Evolutionary conservation across 2,888 invertebrate species (phyloP).

Genomic region (Digitonthophagus gazella): DNA sequence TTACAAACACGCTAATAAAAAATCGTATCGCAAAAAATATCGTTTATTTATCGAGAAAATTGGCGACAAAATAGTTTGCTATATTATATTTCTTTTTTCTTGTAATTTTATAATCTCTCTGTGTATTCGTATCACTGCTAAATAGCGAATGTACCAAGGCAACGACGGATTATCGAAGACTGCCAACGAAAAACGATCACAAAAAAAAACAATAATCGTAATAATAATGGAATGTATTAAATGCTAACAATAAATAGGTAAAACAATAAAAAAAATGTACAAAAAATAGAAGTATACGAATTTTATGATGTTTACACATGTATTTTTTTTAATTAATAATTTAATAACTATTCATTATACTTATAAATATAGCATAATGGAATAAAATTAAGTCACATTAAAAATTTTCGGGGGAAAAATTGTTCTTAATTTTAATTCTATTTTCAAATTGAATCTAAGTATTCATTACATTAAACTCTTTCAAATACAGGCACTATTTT

Average conservation of each 20-base stretch:
- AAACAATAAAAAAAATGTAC: constrained; percentile 14
- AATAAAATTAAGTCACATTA: no score
- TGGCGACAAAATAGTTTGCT: constrained; percentile 7
- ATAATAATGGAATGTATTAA: constrained; percentile 7
- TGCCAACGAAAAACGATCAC: neutral
- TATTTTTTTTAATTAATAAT: neutral
- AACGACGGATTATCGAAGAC: constrained; percentile 21
- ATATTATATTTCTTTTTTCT: neutral
- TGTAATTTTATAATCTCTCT: constrained; percentile 8
- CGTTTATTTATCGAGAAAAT: constrained; percentile 21
- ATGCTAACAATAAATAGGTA: constrained; percentile 14
- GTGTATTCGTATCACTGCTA: constrained; percentile 10
- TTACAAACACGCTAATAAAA: neutral
- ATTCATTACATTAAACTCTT: neutral
- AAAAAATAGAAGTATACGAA: constrained; percentile 7
- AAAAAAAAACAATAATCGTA: constrained; percentile 3
- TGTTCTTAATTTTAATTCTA: no score
- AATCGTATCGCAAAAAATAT: constrained; percentile 3
- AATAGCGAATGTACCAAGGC: constrained; percentile 24
- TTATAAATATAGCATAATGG: neutral
- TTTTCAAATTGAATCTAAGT: no score
- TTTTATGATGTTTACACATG: neutral
- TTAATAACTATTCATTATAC: neutral
- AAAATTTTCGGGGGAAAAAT: no score
- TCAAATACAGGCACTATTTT: neutral